Percentiles rank a stretch among this genome's conserved stretches.
These are phyloP conservation scores for Peromyscus leucopus DNA, from an alignment of 2,113 vertebrate species.

Conservation along the genomic window DNA sequence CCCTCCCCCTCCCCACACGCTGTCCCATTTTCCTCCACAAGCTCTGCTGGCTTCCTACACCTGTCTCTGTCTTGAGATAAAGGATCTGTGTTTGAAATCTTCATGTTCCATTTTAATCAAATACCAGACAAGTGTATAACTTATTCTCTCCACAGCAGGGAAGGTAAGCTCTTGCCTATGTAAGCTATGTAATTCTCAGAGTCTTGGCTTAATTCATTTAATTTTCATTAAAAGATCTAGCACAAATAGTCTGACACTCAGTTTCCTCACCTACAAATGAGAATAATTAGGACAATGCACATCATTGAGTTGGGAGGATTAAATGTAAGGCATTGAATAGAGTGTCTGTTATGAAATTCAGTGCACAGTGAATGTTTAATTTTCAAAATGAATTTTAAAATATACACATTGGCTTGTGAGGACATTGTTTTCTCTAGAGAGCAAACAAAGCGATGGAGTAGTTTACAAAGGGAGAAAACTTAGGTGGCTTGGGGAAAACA, in stretches of 20 bases:
- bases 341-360: conserved; percentile 19
- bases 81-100: neutral
- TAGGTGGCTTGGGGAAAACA: conserved; percentile 1
- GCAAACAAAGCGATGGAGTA: conserved; percentile 24
- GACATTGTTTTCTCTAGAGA: conserved; percentile 47
- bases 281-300: conserved; percentile 34
- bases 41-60: neutral
- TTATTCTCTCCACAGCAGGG: conserved; percentile 3
- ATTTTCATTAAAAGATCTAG: conserved; percentile 35
- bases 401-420: conserved; percentile 58
- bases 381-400: conserved; percentile 65
- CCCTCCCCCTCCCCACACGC: no score
- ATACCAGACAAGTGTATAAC: neutral
- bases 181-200: neutral
- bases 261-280: conserved; percentile 39
- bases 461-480: conserved; percentile 28
- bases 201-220: neutral
- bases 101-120: conserved; percentile 45
- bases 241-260: neutral
- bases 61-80: neutral
- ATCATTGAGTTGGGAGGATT: conserved; percentile 17
- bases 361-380: conserved; percentile 37
- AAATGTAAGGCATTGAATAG: conserved; percentile 4
- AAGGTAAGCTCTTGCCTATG: neutral
- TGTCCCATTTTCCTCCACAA: neutral